Base-by-base conservation (phyloP, 37 sponge, comb jelly and placozoan species). In the Cladorhizidae sp. region DNA sequence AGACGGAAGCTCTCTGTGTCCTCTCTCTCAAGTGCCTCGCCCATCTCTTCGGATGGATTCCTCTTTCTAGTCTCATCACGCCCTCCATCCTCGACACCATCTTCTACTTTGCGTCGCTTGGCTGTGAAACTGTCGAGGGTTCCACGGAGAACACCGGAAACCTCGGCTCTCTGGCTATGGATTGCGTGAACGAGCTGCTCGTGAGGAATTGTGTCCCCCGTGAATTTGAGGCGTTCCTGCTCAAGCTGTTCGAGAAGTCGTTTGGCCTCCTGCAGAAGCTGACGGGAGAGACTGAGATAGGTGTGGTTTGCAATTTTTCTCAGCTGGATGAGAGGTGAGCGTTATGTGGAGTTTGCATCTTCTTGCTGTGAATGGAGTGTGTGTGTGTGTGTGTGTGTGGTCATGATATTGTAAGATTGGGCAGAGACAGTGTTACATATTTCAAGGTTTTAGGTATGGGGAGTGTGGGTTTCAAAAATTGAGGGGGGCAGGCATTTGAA, bases 21-120 rank as follows among this genome's bases (percentile, higher is more conserved):
- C 65, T 72, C 38, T 75, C 80, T 51, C 77, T 95, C 59, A 70
- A 61, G 39, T 89, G 90, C 63, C 79, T 95, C 32, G 74, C 83
- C 0, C 87, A 95, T 61, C 67, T 95, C 63, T 95, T 95, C 64
- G 86, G 84, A 26, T 95, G 95, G 92, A 85, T 92, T 17, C 87
- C 95, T 39, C 84, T 95, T 55, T 78, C 81, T 23, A 67, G 56
- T 18, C 35, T 73, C 64, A 80, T 92, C 38, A 85, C 89, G 3
- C 76, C 84, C 11, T 64, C 25, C 9, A 57, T 89, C 31, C 40
- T 92, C 28, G 90, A 88, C 38, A 89, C 86, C 57, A 63, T 95
- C 35, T 95, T 95, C 84, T 73, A 83, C 52, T 95, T 77, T 69
- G 90, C 83, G 14, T 42, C 67, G 28, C 82, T 92, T 15, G 93